phyloP scores from a whole-genome alignment of 2,113 vertebrate genomes.

The Neodon shergylaensis region DNA sequence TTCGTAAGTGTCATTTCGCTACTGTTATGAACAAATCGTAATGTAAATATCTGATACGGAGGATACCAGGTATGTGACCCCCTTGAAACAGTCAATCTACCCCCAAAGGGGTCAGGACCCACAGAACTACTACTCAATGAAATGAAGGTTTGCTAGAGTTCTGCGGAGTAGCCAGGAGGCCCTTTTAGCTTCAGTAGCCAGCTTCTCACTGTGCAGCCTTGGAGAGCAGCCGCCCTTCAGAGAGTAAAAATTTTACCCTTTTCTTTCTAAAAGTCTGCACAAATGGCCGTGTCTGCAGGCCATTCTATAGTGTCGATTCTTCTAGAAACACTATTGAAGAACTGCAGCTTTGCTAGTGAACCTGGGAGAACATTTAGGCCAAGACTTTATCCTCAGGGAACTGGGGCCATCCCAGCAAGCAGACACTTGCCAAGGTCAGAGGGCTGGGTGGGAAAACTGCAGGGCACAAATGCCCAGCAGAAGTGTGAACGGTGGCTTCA shows the following conservation, averaged over 20 bases:
- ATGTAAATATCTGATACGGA: neutral
- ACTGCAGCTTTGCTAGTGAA: neutral
- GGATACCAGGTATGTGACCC: neutral
- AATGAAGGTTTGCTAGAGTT: neutral
- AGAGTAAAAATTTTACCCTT: neutral
- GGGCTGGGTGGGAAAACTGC: neutral
- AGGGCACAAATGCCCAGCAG: neutral
- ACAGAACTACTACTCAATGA: neutral
- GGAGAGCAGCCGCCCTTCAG: neutral
- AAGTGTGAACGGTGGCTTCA: neutral
- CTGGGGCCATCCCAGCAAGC: neutral
- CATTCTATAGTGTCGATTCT: neutral
- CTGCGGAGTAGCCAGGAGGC: neutral
- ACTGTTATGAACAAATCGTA: neutral
- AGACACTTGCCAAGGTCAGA: neutral
- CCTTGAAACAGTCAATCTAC: neutral
- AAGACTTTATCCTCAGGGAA: neutral
- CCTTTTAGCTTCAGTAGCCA: neutral
- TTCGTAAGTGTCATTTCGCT: neutral
- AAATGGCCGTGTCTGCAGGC: neutral
- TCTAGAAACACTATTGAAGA: neutral
- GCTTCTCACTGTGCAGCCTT: neutral
- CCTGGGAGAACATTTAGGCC: no score
- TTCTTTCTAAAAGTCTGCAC: neutral
- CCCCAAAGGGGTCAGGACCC: neutral